Evolutionary conservation across 2,888 invertebrate species (phyloP).

Genomic region (Liopterus haemorrhoidalis): DNA sequence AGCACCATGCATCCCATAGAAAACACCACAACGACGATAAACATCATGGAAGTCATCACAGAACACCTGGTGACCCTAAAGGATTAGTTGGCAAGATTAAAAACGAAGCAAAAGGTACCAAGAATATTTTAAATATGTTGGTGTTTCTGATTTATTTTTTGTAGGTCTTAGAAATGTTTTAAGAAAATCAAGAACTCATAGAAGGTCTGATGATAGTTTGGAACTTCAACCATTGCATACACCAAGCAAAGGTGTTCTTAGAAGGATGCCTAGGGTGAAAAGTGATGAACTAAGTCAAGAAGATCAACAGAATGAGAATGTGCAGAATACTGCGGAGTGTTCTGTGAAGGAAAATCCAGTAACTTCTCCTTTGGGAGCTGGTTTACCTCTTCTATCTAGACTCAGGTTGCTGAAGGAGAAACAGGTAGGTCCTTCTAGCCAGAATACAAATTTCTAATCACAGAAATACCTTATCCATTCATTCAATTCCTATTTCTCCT

Average conservation of each 20-base stretch:
- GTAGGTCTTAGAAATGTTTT: constrained; percentile 57
- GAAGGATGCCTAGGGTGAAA: constrained; percentile 68
- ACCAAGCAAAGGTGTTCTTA: constrained; percentile 55
- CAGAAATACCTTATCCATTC: no score
- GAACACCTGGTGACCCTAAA: constrained; percentile 49
- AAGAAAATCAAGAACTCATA: constrained; percentile 52
- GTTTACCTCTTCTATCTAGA: constrained; percentile 71
- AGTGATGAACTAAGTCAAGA: constrained; percentile 62
- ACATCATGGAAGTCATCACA: constrained; percentile 26
- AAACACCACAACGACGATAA: constrained; percentile 1
- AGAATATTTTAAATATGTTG: constrained; percentile 13
- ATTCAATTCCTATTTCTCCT: no score
- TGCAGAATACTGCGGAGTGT: constrained; percentile 40
- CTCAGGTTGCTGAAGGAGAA: constrained; percentile 76
- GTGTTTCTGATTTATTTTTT: constrained; percentile 27
- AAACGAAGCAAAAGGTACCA: constrained; percentile 69
- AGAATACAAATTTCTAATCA: no score
- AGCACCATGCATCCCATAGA: constrained; percentile 32
- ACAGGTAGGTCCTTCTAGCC: constrained; percentile 63
- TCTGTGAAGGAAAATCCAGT: constrained; percentile 56
- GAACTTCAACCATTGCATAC: constrained; percentile 59
- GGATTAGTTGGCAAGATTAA: constrained; percentile 77
- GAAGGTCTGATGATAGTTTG: constrained; percentile 58
- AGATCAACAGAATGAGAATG: constrained; percentile 40
- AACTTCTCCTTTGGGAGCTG: constrained; percentile 69